Evolutionary conservation across 2,797 vertebrate genomes (phyloP).

Genomic region (Pachyuromys duprasi): DNA sequence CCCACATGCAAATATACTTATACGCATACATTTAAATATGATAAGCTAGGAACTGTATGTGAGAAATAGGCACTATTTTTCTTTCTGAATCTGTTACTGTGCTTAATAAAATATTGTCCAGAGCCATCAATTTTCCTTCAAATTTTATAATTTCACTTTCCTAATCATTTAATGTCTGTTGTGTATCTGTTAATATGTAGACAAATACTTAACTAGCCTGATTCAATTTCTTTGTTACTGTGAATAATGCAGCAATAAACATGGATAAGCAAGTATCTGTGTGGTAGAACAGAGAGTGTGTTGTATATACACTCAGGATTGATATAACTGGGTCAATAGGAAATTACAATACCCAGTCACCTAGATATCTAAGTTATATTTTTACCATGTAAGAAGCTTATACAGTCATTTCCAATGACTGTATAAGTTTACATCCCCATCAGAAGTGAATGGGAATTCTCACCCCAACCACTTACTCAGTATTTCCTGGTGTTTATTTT

Average conservation of each 20-base stretch:
- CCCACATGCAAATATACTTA: not conserved
- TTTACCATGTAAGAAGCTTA: not conserved
- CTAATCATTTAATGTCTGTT: not conserved
- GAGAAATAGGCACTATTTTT: not conserved
- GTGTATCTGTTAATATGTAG: not conserved
- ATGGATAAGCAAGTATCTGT: not conserved
- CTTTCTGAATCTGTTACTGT: not conserved
- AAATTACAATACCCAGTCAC: not conserved
- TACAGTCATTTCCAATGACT: not conserved
- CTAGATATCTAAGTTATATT: not conserved
- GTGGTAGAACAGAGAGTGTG: not conserved
- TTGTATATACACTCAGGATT: not conserved
- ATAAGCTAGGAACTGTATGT: not conserved
- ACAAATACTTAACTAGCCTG: not conserved
- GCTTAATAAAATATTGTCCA: not conserved
- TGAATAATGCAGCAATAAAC: not conserved
- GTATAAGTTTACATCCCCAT: not conserved
- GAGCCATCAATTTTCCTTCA: not conserved
- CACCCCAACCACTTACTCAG: not conserved
- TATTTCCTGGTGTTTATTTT: not conserved
- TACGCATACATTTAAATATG: not conserved
- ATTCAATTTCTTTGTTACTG: not conserved
- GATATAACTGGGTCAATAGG: not conserved
- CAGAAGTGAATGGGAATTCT: not conserved
- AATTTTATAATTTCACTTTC: not conserved